These are phyloP conservation scores for Sandelia bainsii DNA, from an alignment of 2,797 vertebrate genomes.

Conservation along the genomic window DNA sequence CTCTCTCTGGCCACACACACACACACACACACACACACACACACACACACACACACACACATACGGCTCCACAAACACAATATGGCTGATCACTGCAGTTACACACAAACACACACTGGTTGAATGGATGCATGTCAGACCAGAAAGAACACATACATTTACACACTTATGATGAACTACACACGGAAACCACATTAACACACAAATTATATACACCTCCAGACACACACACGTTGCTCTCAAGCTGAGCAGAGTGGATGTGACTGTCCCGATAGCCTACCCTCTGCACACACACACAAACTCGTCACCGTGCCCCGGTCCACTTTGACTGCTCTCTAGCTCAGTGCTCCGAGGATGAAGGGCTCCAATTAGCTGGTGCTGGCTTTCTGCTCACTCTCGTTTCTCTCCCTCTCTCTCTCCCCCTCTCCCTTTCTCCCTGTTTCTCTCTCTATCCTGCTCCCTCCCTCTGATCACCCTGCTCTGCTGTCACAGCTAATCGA, in stretches of 20 bases:
- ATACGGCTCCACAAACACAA: slow-evolving; percentile 17
- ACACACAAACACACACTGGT: slow-evolving; percentile 1
- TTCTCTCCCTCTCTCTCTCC: slow-evolving; percentile 17
- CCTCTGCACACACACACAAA: slow-evolving; percentile 23
- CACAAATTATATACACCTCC: neutral
- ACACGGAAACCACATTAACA: slow-evolving; percentile 9
- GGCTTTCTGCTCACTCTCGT: slow-evolving; percentile 37
- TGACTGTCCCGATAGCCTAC: slow-evolving; percentile 27
- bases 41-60: slow-evolving; percentile 40
- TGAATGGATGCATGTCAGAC: slow-evolving; percentile 25
- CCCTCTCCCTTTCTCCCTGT: neutral
- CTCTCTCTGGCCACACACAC: slow-evolving; percentile 51
- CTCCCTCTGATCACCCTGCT: slow-evolving; percentile 43
- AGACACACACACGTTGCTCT: slow-evolving; percentile 23
- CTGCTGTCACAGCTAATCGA: slow-evolving; percentile 84
- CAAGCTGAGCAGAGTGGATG: slow-evolving; percentile 32
- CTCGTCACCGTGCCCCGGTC: slow-evolving; percentile 44
- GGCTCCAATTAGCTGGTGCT: slow-evolving; percentile 71
- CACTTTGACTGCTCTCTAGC: slow-evolving; percentile 54
- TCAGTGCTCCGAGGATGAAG: slow-evolving; percentile 68
- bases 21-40: slow-evolving; percentile 33
- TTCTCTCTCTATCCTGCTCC: slow-evolving; percentile 22
- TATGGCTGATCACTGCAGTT: neutral
- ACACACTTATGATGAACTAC: slow-evolving; percentile 10
- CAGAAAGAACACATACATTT: slow-evolving; percentile 4